phyloP scores from a whole-genome alignment of 2,888 invertebrate genomes.

The Morpho achilles region DNA sequence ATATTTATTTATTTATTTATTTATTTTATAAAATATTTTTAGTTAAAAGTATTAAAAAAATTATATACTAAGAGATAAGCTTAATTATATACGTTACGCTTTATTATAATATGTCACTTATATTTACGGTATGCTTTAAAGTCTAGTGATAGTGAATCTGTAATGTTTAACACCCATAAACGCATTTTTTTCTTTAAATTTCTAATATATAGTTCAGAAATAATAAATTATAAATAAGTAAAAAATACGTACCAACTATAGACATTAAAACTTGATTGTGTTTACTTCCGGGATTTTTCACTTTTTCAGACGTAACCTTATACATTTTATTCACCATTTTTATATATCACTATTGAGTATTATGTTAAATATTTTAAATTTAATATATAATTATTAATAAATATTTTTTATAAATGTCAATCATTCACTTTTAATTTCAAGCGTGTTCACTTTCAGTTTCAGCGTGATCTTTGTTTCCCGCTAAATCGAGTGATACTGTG shows the following conservation, averaged over 20 bases:
- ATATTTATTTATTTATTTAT: too few relatives aligned
- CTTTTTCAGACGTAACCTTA: constrained; percentile 43
- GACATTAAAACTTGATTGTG: constrained; percentile 68
- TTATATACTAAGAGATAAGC: too few relatives aligned
- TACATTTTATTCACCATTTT: constrained; percentile 66
- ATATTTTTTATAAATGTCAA: background rate
- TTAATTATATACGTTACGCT: too few relatives aligned
- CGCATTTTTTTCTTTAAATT: too few relatives aligned
- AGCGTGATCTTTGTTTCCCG: constrained; percentile 6
- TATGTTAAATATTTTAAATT: background rate
- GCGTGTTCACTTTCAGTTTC: background rate
- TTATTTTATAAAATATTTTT: too few relatives aligned
- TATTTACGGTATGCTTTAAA: too few relatives aligned
- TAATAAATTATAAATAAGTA: background rate
- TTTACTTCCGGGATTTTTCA: constrained; percentile 51
- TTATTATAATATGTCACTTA: too few relatives aligned
- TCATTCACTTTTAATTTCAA: constrained; percentile 1
- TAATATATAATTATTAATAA: background rate
- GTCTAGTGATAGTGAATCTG: too few relatives aligned
- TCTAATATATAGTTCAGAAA: too few relatives aligned
- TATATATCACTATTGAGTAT: constrained; percentile 1
- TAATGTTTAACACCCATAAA: too few relatives aligned
- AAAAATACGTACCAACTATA: constrained; percentile 55
- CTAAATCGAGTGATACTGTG: background rate
- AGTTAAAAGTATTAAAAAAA: too few relatives aligned